Evolutionary conservation across 2,797 vertebrate species (phyloP).

Genomic region (Phyllotis vaccarum): DNA sequence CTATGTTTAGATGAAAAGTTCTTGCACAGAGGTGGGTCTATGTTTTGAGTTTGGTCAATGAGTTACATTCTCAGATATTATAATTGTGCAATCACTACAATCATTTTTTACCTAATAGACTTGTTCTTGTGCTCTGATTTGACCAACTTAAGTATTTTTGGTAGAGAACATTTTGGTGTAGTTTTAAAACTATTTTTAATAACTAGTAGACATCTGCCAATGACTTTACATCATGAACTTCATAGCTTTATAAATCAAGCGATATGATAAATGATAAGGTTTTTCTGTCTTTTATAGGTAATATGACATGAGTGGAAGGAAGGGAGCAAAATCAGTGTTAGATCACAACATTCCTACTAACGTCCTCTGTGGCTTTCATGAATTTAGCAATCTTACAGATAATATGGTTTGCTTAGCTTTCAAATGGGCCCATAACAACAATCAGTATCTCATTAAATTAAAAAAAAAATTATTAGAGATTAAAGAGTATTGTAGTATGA

Average conservation of each 20-base stretch:
- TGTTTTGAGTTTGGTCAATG: background rate
- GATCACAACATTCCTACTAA: background rate
- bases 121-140: background rate
- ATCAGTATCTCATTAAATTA: background rate
- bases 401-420: background rate
- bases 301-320: background rate
- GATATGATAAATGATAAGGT: background rate
- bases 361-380: background rate
- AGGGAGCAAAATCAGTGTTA: background rate
- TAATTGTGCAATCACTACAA: background rate
- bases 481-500: too few relatives aligned
- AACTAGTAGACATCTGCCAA: background rate
- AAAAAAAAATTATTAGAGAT: background rate
- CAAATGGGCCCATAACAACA: background rate
- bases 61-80: background rate
- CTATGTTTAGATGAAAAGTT: slow-evolving; percentile 17
- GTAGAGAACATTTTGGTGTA: background rate
- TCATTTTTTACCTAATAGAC: slow-evolving; percentile 7
- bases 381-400: background rate
- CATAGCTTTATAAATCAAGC: slow-evolving; percentile 23
- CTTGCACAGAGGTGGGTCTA: background rate
- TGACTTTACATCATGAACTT: slow-evolving; percentile 47
- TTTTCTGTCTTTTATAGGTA: slow-evolving; percentile 2
- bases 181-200: background rate
- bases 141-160: slow-evolving; percentile 30